Evolutionary conservation across 2,888 invertebrate genomes (phyloP), one percentile per base, ranked within the genome.

Genomic region (Lacanobia wlatinum): DNA sequence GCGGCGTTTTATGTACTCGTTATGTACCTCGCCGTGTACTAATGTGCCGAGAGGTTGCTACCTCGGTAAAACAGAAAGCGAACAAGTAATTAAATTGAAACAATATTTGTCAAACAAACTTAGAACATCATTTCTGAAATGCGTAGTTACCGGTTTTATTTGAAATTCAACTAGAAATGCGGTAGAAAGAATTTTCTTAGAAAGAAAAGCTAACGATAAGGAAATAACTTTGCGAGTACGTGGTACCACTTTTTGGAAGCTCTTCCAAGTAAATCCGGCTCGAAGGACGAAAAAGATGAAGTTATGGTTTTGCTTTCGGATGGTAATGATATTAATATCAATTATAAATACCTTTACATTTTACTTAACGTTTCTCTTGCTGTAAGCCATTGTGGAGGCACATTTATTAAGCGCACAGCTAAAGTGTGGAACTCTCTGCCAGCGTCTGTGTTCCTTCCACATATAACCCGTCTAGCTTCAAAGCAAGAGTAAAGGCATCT

Each of bases 1-100:
- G 50, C 65, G 40, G 34, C 46, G 65, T 55, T 48, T 66, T n/a
- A 53, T 63, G 66, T 80, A 63, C 10, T n/a, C 43, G n/a, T 12
- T 28, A 46, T 64, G 52, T 73, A 73, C 48, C 48, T 59, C 16
- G 21, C 48, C 52, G 53, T 65, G 61, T 79, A 61, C 21, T 64
- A 64, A 76, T 62, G 62, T 60, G 67, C 64, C 70, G 28, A 67
- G 46, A 75, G 50, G 50, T 52, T 73, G 28, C 64, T 56, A 43
- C 56, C 52, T 56, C 58, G 53, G 76, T 80, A 56, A 61, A 82
- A 81, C 78, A 80, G 66, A 80, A 81, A 73, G 63, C 34, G 80
- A 66, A 80, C 82, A 81, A 70, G 80, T 81, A 81, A 81, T 81
- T 81, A 80, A 80, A 80, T 81, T 78, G 67, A 82, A 80, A 82